These are phyloP conservation scores for Habroteleia sp. DNA, from an alignment of 2,888 invertebrate genomes.

Conservation along the genomic window DNA sequence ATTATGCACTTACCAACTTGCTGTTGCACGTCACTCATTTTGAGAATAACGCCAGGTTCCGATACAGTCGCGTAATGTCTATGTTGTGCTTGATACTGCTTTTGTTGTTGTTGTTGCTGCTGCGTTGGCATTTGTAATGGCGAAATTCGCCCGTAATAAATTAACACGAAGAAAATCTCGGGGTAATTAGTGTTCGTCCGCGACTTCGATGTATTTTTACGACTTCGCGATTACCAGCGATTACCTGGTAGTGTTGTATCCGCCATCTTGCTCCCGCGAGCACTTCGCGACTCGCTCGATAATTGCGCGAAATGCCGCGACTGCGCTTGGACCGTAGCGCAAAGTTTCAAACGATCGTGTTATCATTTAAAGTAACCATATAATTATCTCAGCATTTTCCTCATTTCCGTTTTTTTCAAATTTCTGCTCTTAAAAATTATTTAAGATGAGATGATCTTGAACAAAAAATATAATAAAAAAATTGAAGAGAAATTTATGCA, in stretches of 20 bases:
- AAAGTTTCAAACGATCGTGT: no score
- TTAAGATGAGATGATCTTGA: no score
- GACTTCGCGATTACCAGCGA: constrained; percentile 36
- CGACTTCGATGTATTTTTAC: constrained; percentile 7
- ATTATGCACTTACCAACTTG: constrained; percentile 63
- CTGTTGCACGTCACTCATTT: constrained; percentile 60
- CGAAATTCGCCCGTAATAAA: constrained; percentile 12
- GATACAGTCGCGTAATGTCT: constrained; percentile 36
- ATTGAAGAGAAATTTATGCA: no score
- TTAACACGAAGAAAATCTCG: constrained; percentile 1
- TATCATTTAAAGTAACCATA: no score
- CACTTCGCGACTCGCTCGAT: constrained; percentile 44
- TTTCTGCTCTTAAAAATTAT: no score
- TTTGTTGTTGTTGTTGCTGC: constrained; percentile 47
- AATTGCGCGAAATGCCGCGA: constrained; percentile 17
- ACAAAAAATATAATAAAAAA: no score
- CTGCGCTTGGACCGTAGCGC: no score
- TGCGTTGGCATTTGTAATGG: constrained; percentile 53
- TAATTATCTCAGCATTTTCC: no score
- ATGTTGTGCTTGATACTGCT: constrained; percentile 34
- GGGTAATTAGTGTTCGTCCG: background rate
- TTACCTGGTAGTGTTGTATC: no score
- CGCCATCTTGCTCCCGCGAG: constrained; percentile 41
- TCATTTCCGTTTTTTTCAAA: no score
- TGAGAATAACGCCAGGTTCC: constrained; percentile 55